Conservation (phyloP, 2,113 vertebrate genomes). For the Pogonocichla stellata region DNA sequence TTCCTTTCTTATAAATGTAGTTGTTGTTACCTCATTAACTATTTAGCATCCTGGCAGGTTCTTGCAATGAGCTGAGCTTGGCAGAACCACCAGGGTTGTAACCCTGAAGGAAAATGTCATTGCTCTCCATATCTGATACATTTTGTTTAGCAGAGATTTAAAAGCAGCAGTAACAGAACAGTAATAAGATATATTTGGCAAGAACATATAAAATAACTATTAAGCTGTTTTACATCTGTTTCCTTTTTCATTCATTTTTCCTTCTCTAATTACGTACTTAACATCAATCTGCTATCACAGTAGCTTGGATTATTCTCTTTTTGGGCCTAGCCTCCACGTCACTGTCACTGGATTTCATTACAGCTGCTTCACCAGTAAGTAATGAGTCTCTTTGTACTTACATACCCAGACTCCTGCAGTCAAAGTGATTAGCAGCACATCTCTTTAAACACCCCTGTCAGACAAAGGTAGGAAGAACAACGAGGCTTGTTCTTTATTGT, state of each 20-base stretch:
- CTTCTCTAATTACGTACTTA: neutral
- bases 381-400: neutral
- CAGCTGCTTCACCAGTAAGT: neutral
- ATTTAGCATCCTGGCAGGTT: neutral
- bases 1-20: neutral
- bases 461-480: neutral
- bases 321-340: neutral
- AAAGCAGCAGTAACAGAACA: neutral
- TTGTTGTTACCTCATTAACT: neutral
- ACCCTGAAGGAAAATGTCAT: neutral
- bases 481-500: neutral
- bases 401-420: neutral
- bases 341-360: neutral
- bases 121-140: neutral
- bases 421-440: neutral
- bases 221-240: constrained; percentile 30
- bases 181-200: neutral
- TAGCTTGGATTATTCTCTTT: neutral
- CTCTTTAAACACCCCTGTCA: neutral
- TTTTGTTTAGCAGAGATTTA: constrained; percentile 16
- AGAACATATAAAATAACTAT: neutral
- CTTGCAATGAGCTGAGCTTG: neutral
- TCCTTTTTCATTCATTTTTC: constrained; percentile 11
- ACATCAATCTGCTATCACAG: neutral
- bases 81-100: neutral